These are phyloP conservation scores for Thunnus maccoyii DNA, from an alignment of 2,113 vertebrate species.

Conservation along the genomic window DNA sequence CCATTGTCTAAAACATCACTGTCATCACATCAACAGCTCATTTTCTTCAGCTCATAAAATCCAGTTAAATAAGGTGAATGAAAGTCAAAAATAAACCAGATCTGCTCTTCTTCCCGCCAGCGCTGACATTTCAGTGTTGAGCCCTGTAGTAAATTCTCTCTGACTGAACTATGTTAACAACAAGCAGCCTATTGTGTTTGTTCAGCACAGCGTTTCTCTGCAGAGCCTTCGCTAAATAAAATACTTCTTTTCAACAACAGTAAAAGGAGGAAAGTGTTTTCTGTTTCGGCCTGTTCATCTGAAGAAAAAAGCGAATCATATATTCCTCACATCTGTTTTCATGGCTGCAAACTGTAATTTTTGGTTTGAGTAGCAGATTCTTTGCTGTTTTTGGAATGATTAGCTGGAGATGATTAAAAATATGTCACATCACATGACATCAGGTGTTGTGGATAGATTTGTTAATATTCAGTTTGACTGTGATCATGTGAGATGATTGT, in stretches of 20 bases:
- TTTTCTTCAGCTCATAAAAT: background rate
- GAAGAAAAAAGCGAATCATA: background rate
- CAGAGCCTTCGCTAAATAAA: background rate
- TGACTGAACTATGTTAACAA: background rate
- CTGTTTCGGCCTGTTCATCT: background rate
- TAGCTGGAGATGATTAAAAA: too few species aligned
- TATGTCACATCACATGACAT: too few species aligned
- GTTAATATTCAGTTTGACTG: too few species aligned
- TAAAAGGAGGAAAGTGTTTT: background rate
- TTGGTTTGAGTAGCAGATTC: background rate
- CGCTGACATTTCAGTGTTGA: background rate
- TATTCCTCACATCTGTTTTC: background rate
- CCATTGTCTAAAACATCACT: background rate
- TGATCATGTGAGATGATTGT: too few species aligned
- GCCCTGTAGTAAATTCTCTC: background rate
- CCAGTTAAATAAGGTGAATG: background rate
- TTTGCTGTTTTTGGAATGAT: background rate
- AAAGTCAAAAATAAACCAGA: background rate
- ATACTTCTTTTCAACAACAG: background rate
- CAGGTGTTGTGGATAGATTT: too few species aligned
- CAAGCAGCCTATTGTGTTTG: constrained; percentile 2
- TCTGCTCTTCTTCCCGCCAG: background rate
- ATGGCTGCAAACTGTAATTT: too few species aligned
- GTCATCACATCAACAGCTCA: background rate
- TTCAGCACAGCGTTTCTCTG: background rate